These are phyloP conservation scores for Chaetophractus vellerosus DNA, from an alignment of 2,797 vertebrate species.

Conservation along the genomic window DNA sequence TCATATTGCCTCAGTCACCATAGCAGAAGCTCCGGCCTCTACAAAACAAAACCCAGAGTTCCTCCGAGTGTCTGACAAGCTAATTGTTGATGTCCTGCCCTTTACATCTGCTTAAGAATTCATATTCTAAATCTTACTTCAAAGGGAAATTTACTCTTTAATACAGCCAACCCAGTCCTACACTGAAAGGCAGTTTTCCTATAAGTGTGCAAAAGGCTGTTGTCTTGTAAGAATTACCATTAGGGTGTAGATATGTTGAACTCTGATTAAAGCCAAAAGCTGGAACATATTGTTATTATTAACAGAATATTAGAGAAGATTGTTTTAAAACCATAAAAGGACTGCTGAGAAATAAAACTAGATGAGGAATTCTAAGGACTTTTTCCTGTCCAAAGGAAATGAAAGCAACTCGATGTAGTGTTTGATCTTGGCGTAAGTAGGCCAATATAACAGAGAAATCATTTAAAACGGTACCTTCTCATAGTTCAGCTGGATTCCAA, in stretches of 20 bases:
- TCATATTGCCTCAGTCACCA: neutral
- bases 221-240: slow-evolving; percentile 29
- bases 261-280: slow-evolving; percentile 54
- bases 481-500: slow-evolving; percentile 96
- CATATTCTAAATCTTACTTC: slow-evolving; percentile 23
- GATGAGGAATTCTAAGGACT: slow-evolving; percentile 19
- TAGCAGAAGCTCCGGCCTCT: neutral
- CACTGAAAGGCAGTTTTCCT: slow-evolving; percentile 2
- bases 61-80: neutral
- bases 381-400: slow-evolving; percentile 61
- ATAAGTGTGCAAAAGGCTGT: neutral
- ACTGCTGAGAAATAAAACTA: slow-evolving; percentile 45
- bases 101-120: neutral
- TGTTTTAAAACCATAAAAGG: slow-evolving; percentile 45
- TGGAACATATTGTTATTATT: slow-evolving; percentile 24
- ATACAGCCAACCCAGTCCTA: neutral
- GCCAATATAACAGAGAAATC: slow-evolving; percentile 33
- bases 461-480: slow-evolving; percentile 93
- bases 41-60: neutral
- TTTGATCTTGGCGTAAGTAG: slow-evolving; percentile 43
- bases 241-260: neutral
- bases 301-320: slow-evolving; percentile 28
- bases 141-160: slow-evolving; percentile 45
- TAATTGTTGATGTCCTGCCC: neutral
- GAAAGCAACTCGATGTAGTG: slow-evolving; percentile 18